phyloP scores from a whole-genome alignment of 2,888 invertebrate species.

The Cantharis nigra region DNA sequence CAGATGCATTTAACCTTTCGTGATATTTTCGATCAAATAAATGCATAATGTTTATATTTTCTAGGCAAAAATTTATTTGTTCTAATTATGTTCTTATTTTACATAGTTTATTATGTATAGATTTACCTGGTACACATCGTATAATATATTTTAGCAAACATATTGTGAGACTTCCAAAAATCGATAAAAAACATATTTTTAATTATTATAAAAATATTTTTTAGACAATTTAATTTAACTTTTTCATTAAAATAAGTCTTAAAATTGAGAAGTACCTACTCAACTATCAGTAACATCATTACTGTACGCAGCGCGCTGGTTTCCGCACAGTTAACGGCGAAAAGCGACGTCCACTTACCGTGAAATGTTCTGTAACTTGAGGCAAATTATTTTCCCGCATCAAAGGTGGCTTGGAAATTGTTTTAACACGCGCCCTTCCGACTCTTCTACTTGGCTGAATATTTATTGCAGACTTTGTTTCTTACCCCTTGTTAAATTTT shows the following conservation, averaged over 20 bases:
- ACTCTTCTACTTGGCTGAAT: conserved; percentile 38
- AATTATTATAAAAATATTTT: not conserved
- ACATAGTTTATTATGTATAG: too few species aligned
- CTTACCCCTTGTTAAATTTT: conserved; percentile 25
- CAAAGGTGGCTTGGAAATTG: conserved; percentile 50
- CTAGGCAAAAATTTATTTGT: too few species aligned
- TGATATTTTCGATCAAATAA: too few species aligned
- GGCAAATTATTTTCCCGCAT: conserved; percentile 51
- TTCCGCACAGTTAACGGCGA: conserved; percentile 40
- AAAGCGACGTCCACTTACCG: conserved; percentile 46
- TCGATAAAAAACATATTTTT: not conserved
- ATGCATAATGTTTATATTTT: too few species aligned
- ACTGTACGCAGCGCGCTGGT: conserved; percentile 19
- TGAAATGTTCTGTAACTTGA: conserved; percentile 52
- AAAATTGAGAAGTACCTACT: conserved; percentile 14
- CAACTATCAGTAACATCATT: conserved; percentile 34
- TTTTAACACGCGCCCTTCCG: conserved; percentile 50
- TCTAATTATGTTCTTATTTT: too few species aligned
- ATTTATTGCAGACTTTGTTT: conserved; percentile 32
- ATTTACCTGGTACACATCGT: too few species aligned
- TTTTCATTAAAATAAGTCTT: not conserved
- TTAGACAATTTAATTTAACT: not conserved
- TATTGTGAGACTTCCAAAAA: not conserved
- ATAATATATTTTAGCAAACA: too few species aligned
- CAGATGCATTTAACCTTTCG: too few species aligned